phyloP scores from a whole-genome alignment of 2,797 vertebrate genomes.

The Zonotrichia albicollis region DNA sequence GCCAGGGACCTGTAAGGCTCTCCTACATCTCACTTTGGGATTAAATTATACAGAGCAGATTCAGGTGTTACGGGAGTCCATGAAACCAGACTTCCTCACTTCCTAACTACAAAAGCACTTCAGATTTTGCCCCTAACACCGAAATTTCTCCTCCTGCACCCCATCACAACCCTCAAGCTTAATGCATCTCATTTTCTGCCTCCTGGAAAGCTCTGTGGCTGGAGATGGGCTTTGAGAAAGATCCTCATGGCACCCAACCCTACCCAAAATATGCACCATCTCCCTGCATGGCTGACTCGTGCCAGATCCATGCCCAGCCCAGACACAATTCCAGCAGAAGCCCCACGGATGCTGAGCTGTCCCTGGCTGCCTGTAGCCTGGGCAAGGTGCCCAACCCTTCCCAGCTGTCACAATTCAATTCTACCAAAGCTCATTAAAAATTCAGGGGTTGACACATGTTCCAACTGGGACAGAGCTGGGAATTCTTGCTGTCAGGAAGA shows the following conservation, averaged over 20 bases:
- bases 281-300: accelerated
- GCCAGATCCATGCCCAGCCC: neutral
- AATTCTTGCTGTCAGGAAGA: neutral
- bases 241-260: neutral
- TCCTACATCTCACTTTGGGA: neutral
- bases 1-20: neutral
- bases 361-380: neutral
- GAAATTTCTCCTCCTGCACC: neutral
- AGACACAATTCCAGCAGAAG: neutral
- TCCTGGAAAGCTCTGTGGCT: neutral
- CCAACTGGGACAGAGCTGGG: neutral
- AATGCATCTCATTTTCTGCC: neutral
- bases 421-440: neutral
- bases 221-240: neutral
- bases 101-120: neutral
- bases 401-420: neutral
- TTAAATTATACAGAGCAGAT: neutral
- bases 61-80: neutral
- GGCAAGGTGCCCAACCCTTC: neutral
- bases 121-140: neutral
- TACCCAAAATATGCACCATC: neutral
- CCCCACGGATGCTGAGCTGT: neutral
- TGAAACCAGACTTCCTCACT: neutral
- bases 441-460: neutral
- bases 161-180: neutral